A percentile compares a stretch with the other conserved stretches of the same genome.
Evolutionary conservation across 2,888 invertebrate species (phyloP).

Genomic region (Caenorhabditis afra): DNA sequence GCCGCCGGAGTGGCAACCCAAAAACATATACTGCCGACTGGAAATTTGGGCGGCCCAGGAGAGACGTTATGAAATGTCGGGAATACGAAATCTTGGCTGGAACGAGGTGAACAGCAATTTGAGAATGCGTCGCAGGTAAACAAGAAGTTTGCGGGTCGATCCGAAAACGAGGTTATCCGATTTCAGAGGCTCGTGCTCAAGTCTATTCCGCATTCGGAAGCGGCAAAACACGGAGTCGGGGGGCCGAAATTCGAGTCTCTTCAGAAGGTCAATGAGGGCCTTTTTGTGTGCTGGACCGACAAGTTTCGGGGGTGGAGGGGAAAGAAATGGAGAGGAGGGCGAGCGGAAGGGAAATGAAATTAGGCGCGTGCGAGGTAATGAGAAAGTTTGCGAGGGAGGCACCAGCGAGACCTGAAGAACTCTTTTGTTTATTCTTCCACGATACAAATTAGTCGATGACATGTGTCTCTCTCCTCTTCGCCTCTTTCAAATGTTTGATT

Average conservation of each 20-base stretch:
- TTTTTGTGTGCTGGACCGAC: not conserved
- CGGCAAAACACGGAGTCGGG: not conserved
- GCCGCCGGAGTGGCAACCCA: not conserved
- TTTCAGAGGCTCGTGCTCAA: not conserved
- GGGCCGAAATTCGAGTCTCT: not conserved
- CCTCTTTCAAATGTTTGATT: not conserved
- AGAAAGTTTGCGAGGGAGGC: constrained; percentile 24
- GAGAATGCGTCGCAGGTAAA: not conserved
- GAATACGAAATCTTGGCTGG: not conserved
- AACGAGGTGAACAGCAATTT: not conserved
- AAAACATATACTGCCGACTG: not conserved
- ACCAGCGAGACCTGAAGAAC: not conserved
- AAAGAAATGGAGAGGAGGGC: not conserved
- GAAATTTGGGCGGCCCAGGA: not conserved
- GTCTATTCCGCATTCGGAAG: not conserved
- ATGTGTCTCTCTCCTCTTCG: not conserved
- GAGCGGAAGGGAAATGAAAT: constrained; percentile 22
- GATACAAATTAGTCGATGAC: not conserved
- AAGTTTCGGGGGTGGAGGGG: constrained; percentile 19
- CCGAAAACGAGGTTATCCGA: not conserved
- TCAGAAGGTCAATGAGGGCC: not conserved
- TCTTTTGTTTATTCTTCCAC: constrained; percentile 1
- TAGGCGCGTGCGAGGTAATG: constrained; percentile 40
- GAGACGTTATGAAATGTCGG: too few species aligned
- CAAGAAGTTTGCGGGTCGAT: not conserved